Conservation (phyloP, 35 echinoderm and acorn worm genomes). For the Hemicentrotus pulcherrimus region DNA sequence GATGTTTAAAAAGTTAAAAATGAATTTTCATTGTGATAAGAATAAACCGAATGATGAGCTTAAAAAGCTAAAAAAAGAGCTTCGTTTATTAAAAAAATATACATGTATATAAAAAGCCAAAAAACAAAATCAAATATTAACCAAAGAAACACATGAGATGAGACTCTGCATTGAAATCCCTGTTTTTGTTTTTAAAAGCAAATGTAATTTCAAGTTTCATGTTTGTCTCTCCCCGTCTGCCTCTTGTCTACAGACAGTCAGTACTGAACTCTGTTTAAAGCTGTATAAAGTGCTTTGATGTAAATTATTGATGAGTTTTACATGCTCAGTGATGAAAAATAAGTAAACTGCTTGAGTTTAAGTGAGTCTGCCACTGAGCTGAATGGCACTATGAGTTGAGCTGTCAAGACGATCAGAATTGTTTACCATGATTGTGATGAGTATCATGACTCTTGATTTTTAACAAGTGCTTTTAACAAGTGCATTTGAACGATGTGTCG, state of each 20-base stretch:
- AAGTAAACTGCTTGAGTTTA: neutral
- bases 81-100: too few species aligned
- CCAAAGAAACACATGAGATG: neutral
- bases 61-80: too few species aligned
- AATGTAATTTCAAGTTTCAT: neutral
- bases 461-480: neutral
- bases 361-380: neutral
- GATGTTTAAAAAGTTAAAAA: too few species aligned
- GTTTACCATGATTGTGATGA: neutral
- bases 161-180: too few species aligned
- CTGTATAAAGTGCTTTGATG: neutral
- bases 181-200: neutral
- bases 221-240: neutral
- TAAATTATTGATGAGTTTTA: neutral
- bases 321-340: neutral
- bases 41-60: too few species aligned
- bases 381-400: neutral
- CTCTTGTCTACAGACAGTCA: too few species aligned
- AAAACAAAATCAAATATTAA: neutral
- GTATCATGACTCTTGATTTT: neutral
- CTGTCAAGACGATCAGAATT: neutral
- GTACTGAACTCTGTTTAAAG: neutral
- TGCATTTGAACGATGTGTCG: neutral
- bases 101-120: neutral
- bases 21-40: too few species aligned